Percentiles rank a stretch among this genome's conserved stretches.
Evolutionary conservation across 2,113 vertebrate species (phyloP).

Genomic region (Colistium nudipinnis): DNA sequence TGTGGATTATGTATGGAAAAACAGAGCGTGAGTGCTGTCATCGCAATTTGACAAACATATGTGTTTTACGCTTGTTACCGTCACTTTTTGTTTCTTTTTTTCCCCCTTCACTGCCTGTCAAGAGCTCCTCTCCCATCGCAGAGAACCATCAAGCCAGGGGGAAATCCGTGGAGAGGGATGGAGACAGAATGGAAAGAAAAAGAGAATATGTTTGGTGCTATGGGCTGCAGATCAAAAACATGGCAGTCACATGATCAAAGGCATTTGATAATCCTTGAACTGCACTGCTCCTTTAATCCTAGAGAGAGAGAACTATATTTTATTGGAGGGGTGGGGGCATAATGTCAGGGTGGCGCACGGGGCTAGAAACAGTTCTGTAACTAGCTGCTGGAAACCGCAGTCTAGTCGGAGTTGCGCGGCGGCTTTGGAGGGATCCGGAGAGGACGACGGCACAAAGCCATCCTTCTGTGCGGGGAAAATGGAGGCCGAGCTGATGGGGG

Average conservation of each 20-base stretch:
- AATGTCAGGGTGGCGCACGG: conserved; percentile 56
- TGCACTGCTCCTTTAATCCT: conserved; percentile 78
- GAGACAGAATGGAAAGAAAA: conserved; percentile 65
- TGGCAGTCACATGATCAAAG: conserved; percentile 81
- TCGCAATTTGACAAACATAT: conserved; percentile 46
- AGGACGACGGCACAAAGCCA: conserved; percentile 77
- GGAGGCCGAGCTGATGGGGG: conserved; percentile 68
- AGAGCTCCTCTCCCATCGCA: conserved; percentile 66
- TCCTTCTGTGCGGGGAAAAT: conserved; percentile 74
- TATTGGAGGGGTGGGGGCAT: conserved; percentile 34
- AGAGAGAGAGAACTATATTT: conserved; percentile 70
- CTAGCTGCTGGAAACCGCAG: conserved; percentile 66
- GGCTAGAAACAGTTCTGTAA: conserved; percentile 57
- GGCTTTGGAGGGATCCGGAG: conserved; percentile 56
- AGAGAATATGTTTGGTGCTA: conserved; percentile 68
- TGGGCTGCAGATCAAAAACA: conserved; percentile 77
- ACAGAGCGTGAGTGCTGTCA: conserved; percentile 14
- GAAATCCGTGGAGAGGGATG: conserved; percentile 66
- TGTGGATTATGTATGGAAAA: conserved; percentile 13
- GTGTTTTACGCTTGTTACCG: conserved; percentile 57
- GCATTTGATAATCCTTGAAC: conserved; percentile 82
- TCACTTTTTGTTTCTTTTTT: conserved; percentile 15
- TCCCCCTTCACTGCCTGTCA: conserved; percentile 61
- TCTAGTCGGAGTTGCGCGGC: conserved; percentile 65
- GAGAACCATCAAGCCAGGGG: conserved; percentile 57